phyloP scores from a whole-genome alignment of 2,888 invertebrate species.

The Xestia c-nigrum region DNA sequence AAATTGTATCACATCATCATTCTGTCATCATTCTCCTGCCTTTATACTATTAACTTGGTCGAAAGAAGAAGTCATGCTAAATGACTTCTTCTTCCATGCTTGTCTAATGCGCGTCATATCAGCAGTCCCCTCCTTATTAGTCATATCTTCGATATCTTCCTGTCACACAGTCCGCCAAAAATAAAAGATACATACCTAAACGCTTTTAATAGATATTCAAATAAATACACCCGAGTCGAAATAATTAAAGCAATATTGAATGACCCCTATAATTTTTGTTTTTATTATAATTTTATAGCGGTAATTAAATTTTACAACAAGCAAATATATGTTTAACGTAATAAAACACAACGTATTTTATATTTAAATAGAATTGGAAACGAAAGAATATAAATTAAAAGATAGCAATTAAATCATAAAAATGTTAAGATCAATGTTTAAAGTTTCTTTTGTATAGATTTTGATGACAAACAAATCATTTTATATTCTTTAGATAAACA shows the following conservation, averaged over 20 bases:
- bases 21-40: background rate
- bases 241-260: constrained; percentile 28
- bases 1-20: background rate
- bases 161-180: background rate
- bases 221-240: constrained; percentile 2
- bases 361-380: constrained; percentile 15
- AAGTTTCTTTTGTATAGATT: constrained; percentile 24
- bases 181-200: background rate
- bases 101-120: background rate
- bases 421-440: constrained; percentile 21
- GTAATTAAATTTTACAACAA: constrained; percentile 54
- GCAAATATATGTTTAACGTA: constrained; percentile 40
- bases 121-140: background rate
- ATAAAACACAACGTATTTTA: constrained; percentile 40
- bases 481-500: constrained; percentile 6
- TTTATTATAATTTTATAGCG: constrained; percentile 43
- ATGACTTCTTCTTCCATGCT: background rate
- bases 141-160: background rate
- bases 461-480: constrained; percentile 12
- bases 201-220: background rate
- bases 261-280: constrained; percentile 21
- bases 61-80: too few relatives aligned
- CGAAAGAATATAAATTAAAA: constrained; percentile 24
- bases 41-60: background rate
- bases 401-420: constrained; percentile 51